These are phyloP conservation scores for Megaceryle alcyon DNA, from an alignment of 2,797 vertebrate genomes.

Conservation along the genomic window DNA sequence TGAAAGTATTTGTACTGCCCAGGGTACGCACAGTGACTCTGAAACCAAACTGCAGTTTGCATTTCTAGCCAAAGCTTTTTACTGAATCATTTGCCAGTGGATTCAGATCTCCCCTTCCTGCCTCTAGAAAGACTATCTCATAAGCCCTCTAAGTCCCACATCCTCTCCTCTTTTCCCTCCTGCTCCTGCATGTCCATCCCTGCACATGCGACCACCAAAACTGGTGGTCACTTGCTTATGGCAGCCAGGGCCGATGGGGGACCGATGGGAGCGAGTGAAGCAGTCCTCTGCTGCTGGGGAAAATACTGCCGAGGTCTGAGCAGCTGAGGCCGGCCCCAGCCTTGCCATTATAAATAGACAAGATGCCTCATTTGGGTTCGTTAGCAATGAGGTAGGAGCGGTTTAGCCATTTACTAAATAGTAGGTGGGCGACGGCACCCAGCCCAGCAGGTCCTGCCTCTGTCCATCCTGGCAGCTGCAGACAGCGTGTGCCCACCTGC, in stretches of 20 bases:
- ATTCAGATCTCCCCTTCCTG: not conserved
- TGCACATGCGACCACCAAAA: not conserved
- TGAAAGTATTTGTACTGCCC: not conserved
- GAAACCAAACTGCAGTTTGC: not conserved
- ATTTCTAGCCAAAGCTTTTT: not conserved
- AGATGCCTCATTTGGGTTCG: not conserved
- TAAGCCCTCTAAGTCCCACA: not conserved
- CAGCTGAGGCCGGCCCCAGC: not conserved
- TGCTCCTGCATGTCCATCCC: not conserved
- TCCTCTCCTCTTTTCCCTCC: not conserved
- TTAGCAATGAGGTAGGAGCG: not conserved
- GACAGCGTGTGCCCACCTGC: rapidly evolving
- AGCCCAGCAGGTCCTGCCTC: not conserved
- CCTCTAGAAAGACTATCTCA: not conserved
- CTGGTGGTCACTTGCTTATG: not conserved
- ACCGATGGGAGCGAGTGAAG: rapidly evolving
- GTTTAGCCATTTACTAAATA: not conserved
- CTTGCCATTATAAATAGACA: rapidly evolving
- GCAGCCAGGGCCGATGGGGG: not conserved
- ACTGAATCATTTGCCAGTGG: not conserved
- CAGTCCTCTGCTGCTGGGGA: not conserved
- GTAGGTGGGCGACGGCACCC: not conserved
- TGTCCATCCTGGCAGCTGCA: not conserved
- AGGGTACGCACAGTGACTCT: not conserved
- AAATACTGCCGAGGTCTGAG: not conserved